Base-by-base conservation (phyloP, 2,797 vertebrate genomes). In the Sebastes variabilis region DNA sequence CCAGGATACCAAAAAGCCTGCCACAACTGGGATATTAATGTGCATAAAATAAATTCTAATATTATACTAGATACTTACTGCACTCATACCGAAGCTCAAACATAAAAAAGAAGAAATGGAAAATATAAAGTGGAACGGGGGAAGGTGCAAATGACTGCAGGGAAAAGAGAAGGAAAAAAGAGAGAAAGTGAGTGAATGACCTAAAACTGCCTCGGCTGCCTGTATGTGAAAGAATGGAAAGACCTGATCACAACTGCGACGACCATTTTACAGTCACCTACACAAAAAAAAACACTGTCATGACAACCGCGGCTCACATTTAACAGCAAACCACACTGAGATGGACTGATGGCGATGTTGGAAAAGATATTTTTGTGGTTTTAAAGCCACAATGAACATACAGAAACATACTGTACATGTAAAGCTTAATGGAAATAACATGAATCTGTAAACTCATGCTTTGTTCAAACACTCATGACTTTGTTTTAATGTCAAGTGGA, bases 191-290 rank as follows among this genome's bases (percentile, higher is more conserved):
- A 42, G 36, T 46, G 56, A 29, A 30, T 82, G 80, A 89, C 79
- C 78, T 74, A 60, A 77, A 88, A 77, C 72, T 75, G 81, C 70
- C 72, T 78, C 52, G 61, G 73, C 76, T 80, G 75, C 59, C 36
- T 56, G 32, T 42, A 11, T 67, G 70, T 71, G 79, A 71, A 66
- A 22, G 66, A 79, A 71, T 84, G 81, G 82, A 89, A 82, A 90
- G 61, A 85, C 27, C 13, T 13, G 52, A 72, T 86, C 79, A 79
- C 42, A 13, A n/a, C 64, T 59, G 52, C 2, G 52, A 68, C 66
- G 46, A 29, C 29, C 66, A 66, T 81, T 72, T 64, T 68, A 59
- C 60, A 24, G 29, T 77, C 20, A 79, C 84, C 79, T 46, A 73
- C 68, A 72, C 75, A 58, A 16, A 54, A 25, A 54, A 36, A n/a